Evolutionary conservation across 2,888 invertebrate species (phyloP).

Genomic region (Athalia circularis): DNA sequence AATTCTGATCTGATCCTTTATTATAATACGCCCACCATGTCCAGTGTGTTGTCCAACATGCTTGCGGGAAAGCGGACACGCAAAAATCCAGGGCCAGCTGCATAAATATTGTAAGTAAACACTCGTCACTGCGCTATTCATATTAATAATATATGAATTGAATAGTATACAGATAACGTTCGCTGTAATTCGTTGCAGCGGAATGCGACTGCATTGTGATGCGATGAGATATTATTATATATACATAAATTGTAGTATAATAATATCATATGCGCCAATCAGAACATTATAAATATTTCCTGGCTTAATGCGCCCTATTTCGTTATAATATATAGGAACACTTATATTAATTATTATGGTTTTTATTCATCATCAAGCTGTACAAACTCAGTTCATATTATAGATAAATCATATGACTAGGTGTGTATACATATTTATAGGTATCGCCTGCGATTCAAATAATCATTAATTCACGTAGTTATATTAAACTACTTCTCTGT

Average conservation of each 20-base stretch:
- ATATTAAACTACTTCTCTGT: conserved; percentile 31
- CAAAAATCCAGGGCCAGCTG: conserved; percentile 51
- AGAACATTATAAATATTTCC: conserved; percentile 22
- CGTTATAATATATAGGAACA: conserved; percentile 22
- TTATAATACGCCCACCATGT: conserved; percentile 22
- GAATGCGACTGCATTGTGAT: conserved; percentile 56
- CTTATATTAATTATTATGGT: conserved; percentile 4
- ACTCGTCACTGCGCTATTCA: conserved; percentile 55
- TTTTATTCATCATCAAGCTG: conserved; percentile 29
- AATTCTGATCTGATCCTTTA: conserved; percentile 21
- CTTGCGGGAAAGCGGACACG: conserved; percentile 6
- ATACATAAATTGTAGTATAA: background rate
- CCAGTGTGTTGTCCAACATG: background rate
- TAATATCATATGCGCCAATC: conserved; percentile 32
- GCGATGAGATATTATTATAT: conserved; percentile 50
- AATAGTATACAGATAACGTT: conserved; percentile 3
- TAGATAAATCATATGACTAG: conserved; percentile 24
- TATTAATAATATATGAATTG: conserved; percentile 43
- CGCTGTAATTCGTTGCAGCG: conserved; percentile 54
- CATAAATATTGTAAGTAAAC: conserved; percentile 64
- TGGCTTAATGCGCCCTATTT: conserved; percentile 36
- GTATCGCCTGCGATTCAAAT: conserved; percentile 27
- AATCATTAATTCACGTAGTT: conserved; percentile 16
- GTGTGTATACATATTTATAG: conserved; percentile 2
- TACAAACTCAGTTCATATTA: conserved; percentile 31